Base-by-base conservation (phyloP, 2,888 invertebrate species). In the Fragum whitleyi region DNA sequence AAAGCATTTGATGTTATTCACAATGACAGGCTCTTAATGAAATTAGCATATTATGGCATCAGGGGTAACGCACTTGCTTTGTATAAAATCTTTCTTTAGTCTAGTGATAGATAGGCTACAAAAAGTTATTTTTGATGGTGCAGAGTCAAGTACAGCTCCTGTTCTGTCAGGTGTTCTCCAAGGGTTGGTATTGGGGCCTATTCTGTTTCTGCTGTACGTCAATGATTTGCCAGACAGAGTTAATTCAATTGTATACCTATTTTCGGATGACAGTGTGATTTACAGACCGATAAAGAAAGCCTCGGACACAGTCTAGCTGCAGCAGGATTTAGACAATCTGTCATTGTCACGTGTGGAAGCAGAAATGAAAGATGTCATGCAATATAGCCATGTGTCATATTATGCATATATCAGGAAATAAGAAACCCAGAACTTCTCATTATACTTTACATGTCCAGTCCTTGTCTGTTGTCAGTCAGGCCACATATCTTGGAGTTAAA, bases 121-220 rank as follows among this genome's bases (percentile, higher is more conserved):
- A 53, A 19, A 28, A 19, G 73, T 78, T 19, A 51, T n/a, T n/a
- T n/a, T n/a, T n/a, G n/a, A n/a, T n/a, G n/a, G n/a, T n/a, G n/a
- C n/a, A n/a, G n/a, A n/a, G n/a, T n/a, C n/a, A n/a, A n/a, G n/a
- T n/a, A n/a, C n/a, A n/a, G n/a, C n/a, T n/a, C n/a, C n/a, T n/a
- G 67, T 72, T 32, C 23, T 78, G 16, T 73, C 68, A 14, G 78
- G 73, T 9, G 73, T 78, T 16, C 73, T 68, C 0, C 73, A 78
- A 32, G 78, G 78, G 14, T 51, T 47, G 6, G 73, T 68, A 6
- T 47, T 78, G 11, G 78, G 78, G 14, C 77, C 77, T n/a, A 53
- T 77, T 9, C 68, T 77, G 6, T 77, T 77, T 68, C 67, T 73
- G 9, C 59, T 68, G 16, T 73, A 51, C 28, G 65, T 57, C 14